Evolutionary conservation across 2,113 vertebrate species (phyloP).

Genomic region (Montifringilla adamsi): DNA sequence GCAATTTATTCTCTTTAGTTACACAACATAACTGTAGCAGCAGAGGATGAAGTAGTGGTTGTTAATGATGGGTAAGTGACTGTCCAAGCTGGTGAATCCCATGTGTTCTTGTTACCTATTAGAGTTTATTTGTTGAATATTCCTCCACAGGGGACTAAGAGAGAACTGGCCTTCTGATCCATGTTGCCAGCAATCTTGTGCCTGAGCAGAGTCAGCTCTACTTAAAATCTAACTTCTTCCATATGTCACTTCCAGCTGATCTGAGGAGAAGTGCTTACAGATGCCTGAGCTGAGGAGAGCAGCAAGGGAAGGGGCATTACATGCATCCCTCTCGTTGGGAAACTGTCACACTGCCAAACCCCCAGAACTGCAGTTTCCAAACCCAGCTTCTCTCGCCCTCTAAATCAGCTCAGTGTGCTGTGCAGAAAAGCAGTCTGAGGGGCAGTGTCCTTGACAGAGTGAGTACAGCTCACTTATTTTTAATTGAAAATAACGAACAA

Average conservation of each 20-base stretch:
- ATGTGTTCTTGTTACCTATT: background rate
- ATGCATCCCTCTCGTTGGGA: background rate
- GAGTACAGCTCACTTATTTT: background rate
- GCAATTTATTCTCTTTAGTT: background rate
- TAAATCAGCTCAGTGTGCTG: background rate
- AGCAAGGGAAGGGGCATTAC: background rate
- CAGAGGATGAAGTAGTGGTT: background rate
- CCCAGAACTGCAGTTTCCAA: background rate
- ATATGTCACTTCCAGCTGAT: background rate
- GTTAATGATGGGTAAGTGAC: background rate
- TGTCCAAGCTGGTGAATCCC: background rate
- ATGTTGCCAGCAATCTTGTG: background rate
- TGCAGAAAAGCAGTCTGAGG: background rate
- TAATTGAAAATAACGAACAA: background rate
- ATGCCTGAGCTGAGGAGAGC: background rate
- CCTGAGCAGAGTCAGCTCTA: background rate
- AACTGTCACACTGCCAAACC: background rate
- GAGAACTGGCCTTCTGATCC: background rate
- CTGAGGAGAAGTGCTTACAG: background rate
- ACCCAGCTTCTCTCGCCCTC: background rate
- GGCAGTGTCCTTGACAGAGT: background rate
- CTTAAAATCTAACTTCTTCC: background rate
- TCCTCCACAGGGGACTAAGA: background rate
- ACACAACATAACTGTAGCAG: background rate
- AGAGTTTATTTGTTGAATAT: background rate